phyloP scores from a whole-genome alignment of 2,113 vertebrate species.

The Grus americana region DNA sequence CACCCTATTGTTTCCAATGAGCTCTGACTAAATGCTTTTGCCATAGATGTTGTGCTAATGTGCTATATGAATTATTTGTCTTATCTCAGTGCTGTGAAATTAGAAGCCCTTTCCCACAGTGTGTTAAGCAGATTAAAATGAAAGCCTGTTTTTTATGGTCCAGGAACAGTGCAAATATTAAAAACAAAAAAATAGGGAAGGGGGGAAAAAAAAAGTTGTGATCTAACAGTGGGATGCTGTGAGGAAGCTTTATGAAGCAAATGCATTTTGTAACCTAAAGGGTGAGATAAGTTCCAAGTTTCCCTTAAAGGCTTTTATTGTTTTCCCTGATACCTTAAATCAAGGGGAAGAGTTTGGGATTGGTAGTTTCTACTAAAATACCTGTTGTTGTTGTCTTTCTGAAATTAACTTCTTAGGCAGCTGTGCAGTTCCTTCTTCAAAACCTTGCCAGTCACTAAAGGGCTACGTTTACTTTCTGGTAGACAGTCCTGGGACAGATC shows the following conservation, averaged over 20 bases:
- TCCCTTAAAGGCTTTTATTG: constrained; percentile 50
- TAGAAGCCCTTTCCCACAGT: constrained; percentile 69
- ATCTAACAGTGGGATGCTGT: background rate
- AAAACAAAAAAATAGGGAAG: background rate
- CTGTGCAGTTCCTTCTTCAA: constrained; percentile 10
- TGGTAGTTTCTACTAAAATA: background rate
- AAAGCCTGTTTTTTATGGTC: constrained; percentile 72
- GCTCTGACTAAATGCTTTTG: constrained; percentile 31
- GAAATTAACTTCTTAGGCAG: constrained; percentile 2
- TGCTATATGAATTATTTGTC: constrained; percentile 69
- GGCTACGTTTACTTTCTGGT: constrained; percentile 22
- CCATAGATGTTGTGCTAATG: constrained; percentile 46
- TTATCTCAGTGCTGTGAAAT: constrained; percentile 74
- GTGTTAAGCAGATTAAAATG: constrained; percentile 72
- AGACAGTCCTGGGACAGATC: background rate
- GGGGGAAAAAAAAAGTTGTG: background rate
- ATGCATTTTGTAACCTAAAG: constrained; percentile 39
- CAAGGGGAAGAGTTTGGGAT: background rate
- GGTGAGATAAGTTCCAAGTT: constrained; percentile 15
- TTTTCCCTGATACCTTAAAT: constrained; percentile 25
- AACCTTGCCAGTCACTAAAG: background rate
- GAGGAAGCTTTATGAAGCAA: constrained; percentile 19
- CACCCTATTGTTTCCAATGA: constrained; percentile 23
- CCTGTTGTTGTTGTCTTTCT: background rate
- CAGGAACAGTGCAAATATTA: constrained; percentile 23